Evolutionary conservation across 2,113 vertebrate species (phyloP), one percentile per base, ranked within the genome.

Genomic region (Phalacrocorax pelagicus): DNA sequence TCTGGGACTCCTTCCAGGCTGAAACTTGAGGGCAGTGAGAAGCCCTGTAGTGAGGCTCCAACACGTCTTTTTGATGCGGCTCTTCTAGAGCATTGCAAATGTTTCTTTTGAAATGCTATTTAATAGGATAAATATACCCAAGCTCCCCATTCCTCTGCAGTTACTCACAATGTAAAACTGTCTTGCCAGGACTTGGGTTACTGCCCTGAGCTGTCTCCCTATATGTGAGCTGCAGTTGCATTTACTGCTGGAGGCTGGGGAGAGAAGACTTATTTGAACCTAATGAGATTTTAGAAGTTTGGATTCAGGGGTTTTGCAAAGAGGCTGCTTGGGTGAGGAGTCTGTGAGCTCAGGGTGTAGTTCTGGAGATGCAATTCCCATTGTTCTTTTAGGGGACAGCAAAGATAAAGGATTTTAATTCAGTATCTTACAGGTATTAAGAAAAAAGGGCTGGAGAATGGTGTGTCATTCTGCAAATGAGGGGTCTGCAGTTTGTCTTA

Each of bases 61-160:
- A 24, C 70, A 52, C 66, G 49, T 55, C 69, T 78, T 86, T 46
- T 80, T 58, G 72, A 80, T 71, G 61, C 63, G 81, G 79, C 66
- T 90, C 88, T 95, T 67, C n/a, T 57, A 44, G 27, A 78, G 88
- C 72, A 44, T 72, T 88, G 78, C 67, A 89, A 86, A 86, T 89
- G 95, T 69, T 94, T 93, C 87, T 94, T 94, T 78, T 71, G 88
- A 95, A 90, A 84, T 78, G 72, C 91, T 77, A 1, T 93, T 97
- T 97, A 97, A 95, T 93, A 90, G 85, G 97, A 98, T 98, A 98
- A 98, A 98, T 98, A 98, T 97, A 98, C 96, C 91, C 96, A 88
- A 91, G 93, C 97, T 98, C 80, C 75, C 97, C 98, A 98, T 98
- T 98, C 97, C 98, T 98, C 90, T 93, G 97, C 94, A 96, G 94